Base-by-base conservation (phyloP, 2,888 invertebrate species). In the Lampropteryx suffumata region DNA sequence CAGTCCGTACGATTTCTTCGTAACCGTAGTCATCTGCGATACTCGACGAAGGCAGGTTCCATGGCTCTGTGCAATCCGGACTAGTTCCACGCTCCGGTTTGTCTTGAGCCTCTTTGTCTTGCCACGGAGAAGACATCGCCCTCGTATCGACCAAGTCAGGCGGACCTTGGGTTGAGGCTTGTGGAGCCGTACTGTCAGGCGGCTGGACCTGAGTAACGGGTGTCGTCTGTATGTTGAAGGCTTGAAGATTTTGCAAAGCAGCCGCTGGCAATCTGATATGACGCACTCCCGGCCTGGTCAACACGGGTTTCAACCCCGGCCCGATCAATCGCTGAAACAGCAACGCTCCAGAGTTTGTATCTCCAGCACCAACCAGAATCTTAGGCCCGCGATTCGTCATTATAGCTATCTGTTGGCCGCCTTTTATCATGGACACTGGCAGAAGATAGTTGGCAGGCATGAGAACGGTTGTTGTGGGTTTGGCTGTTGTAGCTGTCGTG, bases 401-500 rank as follows among this genome's bases (percentile, higher is more conserved):
- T 53, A 94, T 94, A 1, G 94, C 94, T 50, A 94, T 94, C 66
- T 94, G 94, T 69, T 94, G 94, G 0, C 94, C 93, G 6, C 94
- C 92, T 78, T 94, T 94, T 50, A 94, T 91, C 87, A 94, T 92
- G 2, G 94, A 94, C 62, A 94, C 93, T 0, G 94, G 94, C 61
- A 94, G 77, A 51, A 94, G 92, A 64, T 94, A 94, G 74, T 94
- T 94, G 0, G 94, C 93, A n/a, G 94, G 94, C 76, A 94, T 93
- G 32, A 94, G 75, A 5, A 94, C 93, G 0, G 92, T 91, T 1
- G 94, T 93, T 0, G 94, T 91, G 3, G 93, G 93, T 55, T 91
- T 91, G 0, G 92, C 92, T 8, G 93, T 88, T 43, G 93, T 90
- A 0, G 53, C 92, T 8, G 92, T 82, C 1, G 53, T 53, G 7